phyloP scores from a whole-genome alignment of 2,797 vertebrate genomes.

The Meda fulgida region DNA sequence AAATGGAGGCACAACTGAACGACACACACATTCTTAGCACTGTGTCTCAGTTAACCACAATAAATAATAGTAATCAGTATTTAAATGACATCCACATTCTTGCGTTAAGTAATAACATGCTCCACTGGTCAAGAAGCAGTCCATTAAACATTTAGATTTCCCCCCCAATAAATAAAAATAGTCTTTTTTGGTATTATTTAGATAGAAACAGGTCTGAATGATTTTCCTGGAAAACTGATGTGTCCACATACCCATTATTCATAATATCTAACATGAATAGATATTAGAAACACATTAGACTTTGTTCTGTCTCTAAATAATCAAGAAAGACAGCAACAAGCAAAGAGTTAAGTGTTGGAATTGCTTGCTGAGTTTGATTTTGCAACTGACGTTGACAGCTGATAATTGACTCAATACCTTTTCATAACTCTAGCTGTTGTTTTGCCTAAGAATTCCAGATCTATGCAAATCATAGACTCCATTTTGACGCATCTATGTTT shows the following conservation, averaged over 20 bases:
- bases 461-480: background rate
- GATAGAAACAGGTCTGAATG: background rate
- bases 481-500: background rate
- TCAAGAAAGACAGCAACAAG: background rate
- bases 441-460: slow-evolving; percentile 30
- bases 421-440: slow-evolving; percentile 46
- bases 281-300: background rate
- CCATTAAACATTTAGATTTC: background rate
- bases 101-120: background rate
- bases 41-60: background rate
- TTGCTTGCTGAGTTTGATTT: slow-evolving; percentile 38
- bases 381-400: slow-evolving; percentile 44
- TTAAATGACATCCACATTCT: background rate
- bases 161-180: background rate
- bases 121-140: background rate
- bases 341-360: slow-evolving; percentile 4
- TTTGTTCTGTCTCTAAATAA: background rate
- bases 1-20: background rate
- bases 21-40: background rate
- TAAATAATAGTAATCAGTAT: slow-evolving; percentile 14
- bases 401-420: slow-evolving; percentile 49
- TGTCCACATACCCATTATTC: background rate
- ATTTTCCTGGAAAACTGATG: background rate
- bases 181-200: background rate
- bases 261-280: background rate